These are phyloP conservation scores for Montipora foliosa DNA, from an alignment of 64 coral and sea anemone genomes.

Conservation along the genomic window DNA sequence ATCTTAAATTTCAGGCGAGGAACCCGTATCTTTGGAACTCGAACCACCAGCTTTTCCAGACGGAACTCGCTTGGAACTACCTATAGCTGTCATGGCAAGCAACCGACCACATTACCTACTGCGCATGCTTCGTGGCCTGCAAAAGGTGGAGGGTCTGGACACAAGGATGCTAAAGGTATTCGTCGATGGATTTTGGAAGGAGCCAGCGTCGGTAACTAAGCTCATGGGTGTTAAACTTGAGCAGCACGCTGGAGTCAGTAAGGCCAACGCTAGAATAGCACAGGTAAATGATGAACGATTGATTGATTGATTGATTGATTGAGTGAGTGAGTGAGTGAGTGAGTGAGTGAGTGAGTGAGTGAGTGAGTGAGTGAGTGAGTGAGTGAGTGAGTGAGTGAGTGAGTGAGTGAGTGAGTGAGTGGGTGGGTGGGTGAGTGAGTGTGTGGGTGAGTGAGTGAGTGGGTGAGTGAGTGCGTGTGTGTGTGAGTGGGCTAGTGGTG, in stretches of 20 bases:
- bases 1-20: slow-evolving; percentile 22
- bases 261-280: slow-evolving; percentile 74
- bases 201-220: slow-evolving; percentile 62
- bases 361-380: too few relatives aligned
- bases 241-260: slow-evolving; percentile 73
- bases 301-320: background rate
- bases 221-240: slow-evolving; percentile 70
- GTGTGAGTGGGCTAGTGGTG: background rate
- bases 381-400: background rate
- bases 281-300: slow-evolving; percentile 48
- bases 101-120: slow-evolving; percentile 62
- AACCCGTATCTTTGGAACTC: slow-evolving; percentile 38
- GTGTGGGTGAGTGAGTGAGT: too few relatives aligned
- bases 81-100: slow-evolving; percentile 70
- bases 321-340: background rate
- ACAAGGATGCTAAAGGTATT: slow-evolving; percentile 49
- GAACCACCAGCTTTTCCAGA: slow-evolving; percentile 45
- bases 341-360: background rate
- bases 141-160: slow-evolving; percentile 51
- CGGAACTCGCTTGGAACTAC: slow-evolving; percentile 35
- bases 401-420: background rate
- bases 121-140: slow-evolving; percentile 56
- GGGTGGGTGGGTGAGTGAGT: too few relatives aligned
- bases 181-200: slow-evolving; percentile 61
- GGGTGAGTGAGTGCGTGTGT: background rate